phyloP scores from a whole-genome alignment of 2,888 invertebrate species.

The Athalia rosae region DNA sequence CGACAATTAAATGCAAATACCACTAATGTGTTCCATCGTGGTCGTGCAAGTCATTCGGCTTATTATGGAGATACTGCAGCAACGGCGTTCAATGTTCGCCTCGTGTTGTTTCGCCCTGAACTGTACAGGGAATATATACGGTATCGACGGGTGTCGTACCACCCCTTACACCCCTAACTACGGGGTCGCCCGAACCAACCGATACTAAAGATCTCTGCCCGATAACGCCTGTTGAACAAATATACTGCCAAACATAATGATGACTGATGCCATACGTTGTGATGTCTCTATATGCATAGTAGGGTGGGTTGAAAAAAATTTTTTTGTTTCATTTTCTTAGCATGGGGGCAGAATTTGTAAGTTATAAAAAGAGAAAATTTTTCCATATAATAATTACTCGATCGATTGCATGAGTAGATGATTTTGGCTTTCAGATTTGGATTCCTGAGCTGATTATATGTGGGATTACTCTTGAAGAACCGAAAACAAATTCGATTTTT shows the following conservation, averaged over 20 bases:
- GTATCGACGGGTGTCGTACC: constrained; percentile 34
- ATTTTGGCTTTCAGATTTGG: too few relatives aligned
- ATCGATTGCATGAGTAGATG: too few relatives aligned
- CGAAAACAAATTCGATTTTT: too few relatives aligned
- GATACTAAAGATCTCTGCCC: constrained; percentile 46
- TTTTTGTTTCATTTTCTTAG: too few relatives aligned
- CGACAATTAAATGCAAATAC: constrained; percentile 73
- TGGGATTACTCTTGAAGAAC: too few relatives aligned
- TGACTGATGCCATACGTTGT: constrained; percentile 41
- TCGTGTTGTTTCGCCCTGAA: constrained; percentile 10
- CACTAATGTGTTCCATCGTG: constrained; percentile 70
- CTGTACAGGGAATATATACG: not conserved
- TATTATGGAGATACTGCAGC: constrained; percentile 65
- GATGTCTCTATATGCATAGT: not conserved
- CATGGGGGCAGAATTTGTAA: too few relatives aligned
- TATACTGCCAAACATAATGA: constrained; percentile 51
- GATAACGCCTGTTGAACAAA: constrained; percentile 52
- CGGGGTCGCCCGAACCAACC: constrained; percentile 57
- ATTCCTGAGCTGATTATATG: too few relatives aligned
- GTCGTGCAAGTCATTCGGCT: constrained; percentile 70
- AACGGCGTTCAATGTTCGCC: constrained; percentile 13
- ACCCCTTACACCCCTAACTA: constrained; percentile 32
- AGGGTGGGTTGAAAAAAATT: too few relatives aligned
- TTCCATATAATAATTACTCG: too few relatives aligned
- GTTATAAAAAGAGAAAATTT: too few relatives aligned